phyloP scores from a whole-genome alignment of 2,888 invertebrate species.

The Calameuta idolon region DNA sequence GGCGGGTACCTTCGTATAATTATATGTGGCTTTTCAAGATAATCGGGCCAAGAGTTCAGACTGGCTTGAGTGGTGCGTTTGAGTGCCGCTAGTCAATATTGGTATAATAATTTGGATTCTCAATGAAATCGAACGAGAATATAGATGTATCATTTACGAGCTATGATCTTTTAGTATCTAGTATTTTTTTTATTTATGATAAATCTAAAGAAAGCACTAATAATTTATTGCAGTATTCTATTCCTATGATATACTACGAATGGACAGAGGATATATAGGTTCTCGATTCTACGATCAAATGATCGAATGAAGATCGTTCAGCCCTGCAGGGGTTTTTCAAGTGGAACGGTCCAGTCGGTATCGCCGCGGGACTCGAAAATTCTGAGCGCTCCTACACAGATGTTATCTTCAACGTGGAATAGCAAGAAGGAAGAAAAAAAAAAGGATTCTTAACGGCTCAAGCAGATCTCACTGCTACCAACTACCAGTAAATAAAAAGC shows the following conservation, averaged over 20 bases:
- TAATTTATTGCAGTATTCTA: not conserved
- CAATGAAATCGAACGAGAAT: not conserved
- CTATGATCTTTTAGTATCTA: not conserved
- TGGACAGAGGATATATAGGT: not conserved
- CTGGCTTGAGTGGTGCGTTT: not conserved
- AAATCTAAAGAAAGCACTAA: not conserved
- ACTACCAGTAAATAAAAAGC: not conserved
- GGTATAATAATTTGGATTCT: not conserved
- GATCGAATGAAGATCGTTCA: not conserved
- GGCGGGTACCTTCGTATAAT: constrained; percentile 40
- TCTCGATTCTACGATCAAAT: not conserved
- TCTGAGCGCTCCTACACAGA: not conserved
- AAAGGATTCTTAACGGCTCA: not conserved
- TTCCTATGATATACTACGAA: not conserved
- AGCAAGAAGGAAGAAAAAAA: not conserved
- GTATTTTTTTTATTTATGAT: not conserved
- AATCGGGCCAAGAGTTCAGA: not conserved
- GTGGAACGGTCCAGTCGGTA: not conserved
- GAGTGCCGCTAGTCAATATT: not conserved
- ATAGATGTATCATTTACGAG: not conserved
- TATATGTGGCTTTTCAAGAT: constrained; percentile 28
- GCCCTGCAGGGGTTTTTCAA: not conserved
- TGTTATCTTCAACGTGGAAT: not conserved
- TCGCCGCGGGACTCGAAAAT: not conserved
- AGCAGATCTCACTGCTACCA: not conserved